Evolutionary conservation across 2,113 vertebrate genomes (phyloP).

Genomic region (Microcebus griseorufus): DNA sequence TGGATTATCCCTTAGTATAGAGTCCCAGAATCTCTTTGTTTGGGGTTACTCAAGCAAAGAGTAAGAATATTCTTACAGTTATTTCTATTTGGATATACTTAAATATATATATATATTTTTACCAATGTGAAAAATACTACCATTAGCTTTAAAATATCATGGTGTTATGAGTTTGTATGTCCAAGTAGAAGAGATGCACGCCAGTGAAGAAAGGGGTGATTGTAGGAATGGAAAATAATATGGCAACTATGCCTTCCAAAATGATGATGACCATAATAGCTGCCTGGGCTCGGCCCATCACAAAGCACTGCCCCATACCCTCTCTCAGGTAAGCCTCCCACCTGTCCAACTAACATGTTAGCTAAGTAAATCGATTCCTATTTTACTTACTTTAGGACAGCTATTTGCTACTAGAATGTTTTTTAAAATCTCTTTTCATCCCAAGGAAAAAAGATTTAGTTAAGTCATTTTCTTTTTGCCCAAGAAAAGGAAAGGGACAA

Average conservation of each 20-base stretch:
- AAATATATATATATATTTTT: background rate
- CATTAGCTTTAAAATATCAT: background rate
- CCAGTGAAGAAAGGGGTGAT: background rate
- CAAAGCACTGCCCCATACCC: fast-evolving
- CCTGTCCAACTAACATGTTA: background rate
- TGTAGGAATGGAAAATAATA: fast-evolving
- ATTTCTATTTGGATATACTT: background rate
- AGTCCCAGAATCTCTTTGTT: background rate
- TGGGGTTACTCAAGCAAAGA: background rate
- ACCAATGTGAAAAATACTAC: background rate
- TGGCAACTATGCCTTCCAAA: fast-evolving
- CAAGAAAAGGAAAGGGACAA: background rate
- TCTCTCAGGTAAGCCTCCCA: background rate
- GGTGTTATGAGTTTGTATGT: background rate
- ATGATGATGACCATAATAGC: fast-evolving
- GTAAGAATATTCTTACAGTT: background rate
- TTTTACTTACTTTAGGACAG: background rate
- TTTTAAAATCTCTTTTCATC: conserved; percentile 41
- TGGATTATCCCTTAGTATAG: background rate
- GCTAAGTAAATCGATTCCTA: background rate
- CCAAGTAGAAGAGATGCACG: background rate
- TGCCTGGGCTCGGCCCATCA: fast-evolving
- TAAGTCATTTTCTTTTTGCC: conserved; percentile 57
- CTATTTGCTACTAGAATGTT: background rate
- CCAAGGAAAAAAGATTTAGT: background rate